Percentiles rank a stretch among this genome's conserved stretches.
phyloP scores from a whole-genome alignment of 2,113 vertebrate genomes.

The Heliornis fulica region DNA sequence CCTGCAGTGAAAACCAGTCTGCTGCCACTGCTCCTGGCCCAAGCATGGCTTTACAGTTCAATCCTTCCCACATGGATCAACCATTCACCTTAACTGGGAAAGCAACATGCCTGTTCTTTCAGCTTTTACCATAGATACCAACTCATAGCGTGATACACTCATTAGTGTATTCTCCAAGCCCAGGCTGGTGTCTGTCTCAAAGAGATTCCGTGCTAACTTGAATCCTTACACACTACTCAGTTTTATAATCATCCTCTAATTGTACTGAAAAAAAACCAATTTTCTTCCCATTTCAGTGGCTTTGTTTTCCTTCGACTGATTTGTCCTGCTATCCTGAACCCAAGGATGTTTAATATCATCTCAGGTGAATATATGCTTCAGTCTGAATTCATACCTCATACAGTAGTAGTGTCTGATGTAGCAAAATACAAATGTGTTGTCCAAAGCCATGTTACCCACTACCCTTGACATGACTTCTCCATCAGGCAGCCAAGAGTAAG shows the following conservation, averaged over 20 bases:
- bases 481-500: background rate
- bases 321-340: constrained; percentile 97
- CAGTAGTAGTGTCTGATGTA: background rate
- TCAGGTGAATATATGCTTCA: constrained; percentile 80
- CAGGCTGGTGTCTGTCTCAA: background rate
- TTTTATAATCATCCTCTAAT: background rate
- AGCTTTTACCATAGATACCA: background rate
- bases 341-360: constrained; percentile 99
- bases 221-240: background rate
- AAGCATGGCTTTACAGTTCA: background rate
- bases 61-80: background rate
- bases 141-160: background rate
- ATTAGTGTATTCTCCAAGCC: background rate
- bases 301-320: constrained; percentile 98
- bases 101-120: background rate
- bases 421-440: background rate
- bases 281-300: constrained; percentile 80
- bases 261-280: background rate
- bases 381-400: background rate
- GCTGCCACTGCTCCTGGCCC: background rate
- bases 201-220: background rate
- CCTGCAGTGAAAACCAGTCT: background rate
- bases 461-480: background rate
- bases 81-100: background rate
- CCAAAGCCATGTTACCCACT: background rate